phyloP scores from a whole-genome alignment of 2,113 vertebrate genomes.

The Tor tambroides region DNA sequence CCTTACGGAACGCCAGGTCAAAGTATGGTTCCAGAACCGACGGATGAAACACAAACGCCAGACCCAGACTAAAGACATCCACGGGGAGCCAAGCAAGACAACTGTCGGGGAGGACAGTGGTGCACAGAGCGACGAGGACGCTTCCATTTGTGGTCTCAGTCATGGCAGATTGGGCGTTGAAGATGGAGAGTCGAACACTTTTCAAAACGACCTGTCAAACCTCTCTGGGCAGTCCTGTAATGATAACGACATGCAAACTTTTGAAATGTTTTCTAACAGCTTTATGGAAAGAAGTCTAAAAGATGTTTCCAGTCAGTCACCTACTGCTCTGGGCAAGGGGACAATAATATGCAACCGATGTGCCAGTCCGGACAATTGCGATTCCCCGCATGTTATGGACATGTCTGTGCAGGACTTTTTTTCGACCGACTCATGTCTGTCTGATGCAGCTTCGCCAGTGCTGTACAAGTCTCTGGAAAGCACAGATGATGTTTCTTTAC shows the following conservation, averaged over 20 bases:
- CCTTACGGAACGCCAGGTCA: slow-evolving; percentile 94
- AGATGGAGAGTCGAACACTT: slow-evolving; percentile 85
- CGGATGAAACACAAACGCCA: slow-evolving; percentile 96
- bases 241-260: slow-evolving; percentile 83
- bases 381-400: slow-evolving; percentile 81
- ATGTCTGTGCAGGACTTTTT: slow-evolving; percentile 87
- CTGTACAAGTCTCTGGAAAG: slow-evolving; percentile 86
- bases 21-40: slow-evolving; percentile 96
- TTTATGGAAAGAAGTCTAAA: slow-evolving; percentile 94
- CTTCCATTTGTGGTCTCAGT: slow-evolving; percentile 78
- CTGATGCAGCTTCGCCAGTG: slow-evolving; percentile 84
- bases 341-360: slow-evolving; percentile 91
- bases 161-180: slow-evolving; percentile 77
- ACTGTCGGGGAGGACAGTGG: slow-evolving; percentile 77
- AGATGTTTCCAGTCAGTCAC: slow-evolving; percentile 88
- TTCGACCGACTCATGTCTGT: slow-evolving; percentile 88
- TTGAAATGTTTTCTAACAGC: slow-evolving; percentile 81
- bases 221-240: slow-evolving; percentile 81
- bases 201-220: slow-evolving; percentile 83
- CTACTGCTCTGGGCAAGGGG: slow-evolving; percentile 86
- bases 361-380: slow-evolving; percentile 87
- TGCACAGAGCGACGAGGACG: slow-evolving; percentile 79
- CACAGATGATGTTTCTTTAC: slow-evolving; percentile 89
- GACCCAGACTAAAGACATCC: slow-evolving; percentile 91
- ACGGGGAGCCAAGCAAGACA: slow-evolving; percentile 84